These are phyloP conservation scores for Eidolon helvum DNA, from an alignment of 2,113 vertebrate species.

Conservation along the genomic window DNA sequence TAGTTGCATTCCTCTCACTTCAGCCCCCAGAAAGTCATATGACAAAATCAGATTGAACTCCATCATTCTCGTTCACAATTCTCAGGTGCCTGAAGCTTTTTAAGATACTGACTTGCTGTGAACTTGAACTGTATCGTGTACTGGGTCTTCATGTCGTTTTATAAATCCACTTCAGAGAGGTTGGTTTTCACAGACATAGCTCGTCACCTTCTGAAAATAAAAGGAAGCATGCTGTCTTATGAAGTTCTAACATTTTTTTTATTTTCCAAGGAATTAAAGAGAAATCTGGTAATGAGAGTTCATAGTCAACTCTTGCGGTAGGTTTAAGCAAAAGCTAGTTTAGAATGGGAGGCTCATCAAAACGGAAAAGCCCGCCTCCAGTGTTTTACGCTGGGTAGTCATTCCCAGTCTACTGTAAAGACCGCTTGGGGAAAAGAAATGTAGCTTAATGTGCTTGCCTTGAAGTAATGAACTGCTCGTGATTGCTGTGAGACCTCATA, in stretches of 20 bases:
- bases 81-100: not conserved
- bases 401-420: slow-evolving; percentile 52
- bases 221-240: not conserved
- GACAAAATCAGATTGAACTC: not conserved
- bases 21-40: not conserved
- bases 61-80: not conserved
- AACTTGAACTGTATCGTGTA: not conserved
- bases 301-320: not conserved
- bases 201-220: not conserved
- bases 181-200: not conserved
- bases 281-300: not conserved
- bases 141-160: not conserved
- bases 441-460: slow-evolving; percentile 74
- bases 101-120: not conserved
- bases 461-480: slow-evolving; percentile 86
- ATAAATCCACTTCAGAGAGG: not conserved
- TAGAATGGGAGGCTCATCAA: not conserved
- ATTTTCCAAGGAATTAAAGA: not conserved
- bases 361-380: not conserved
- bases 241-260: not conserved
- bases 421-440: slow-evolving; percentile 61
- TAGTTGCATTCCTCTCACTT: not conserved
- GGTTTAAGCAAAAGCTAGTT: not conserved
- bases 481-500: slow-evolving; percentile 84
- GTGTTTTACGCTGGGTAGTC: not conserved